Base-by-base conservation (phyloP, 1,140 invertebrate species). In the Drosophila neocordata region DNA sequence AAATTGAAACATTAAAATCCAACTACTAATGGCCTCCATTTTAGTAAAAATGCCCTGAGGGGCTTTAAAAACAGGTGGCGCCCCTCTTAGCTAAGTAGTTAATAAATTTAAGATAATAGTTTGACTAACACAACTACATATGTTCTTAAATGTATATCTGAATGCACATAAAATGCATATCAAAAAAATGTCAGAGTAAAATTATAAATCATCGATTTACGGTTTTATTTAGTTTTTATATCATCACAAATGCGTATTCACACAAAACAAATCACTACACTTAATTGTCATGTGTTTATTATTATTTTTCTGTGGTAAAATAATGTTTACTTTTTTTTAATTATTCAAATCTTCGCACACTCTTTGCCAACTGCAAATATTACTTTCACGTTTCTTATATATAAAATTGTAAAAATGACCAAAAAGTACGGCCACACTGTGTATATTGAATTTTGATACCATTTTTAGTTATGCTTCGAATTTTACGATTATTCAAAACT, bases 361-460 rank as follows among this genome's bases (percentile, higher is more conserved):
- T 15, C 8, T 20, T 48, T 48, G 41, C 12, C n/a, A 56, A 56
- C 4, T 13, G 22, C 27, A 48, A 48, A 20, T 13, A 52, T 22
- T 24, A 18, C 7, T 51, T 27, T 0, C 13, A 11, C 18, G 18
- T 56, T 37, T 57, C 27, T 31, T 6, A 31, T 31, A 31, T 31
- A 31, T 31, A 31, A 31, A 31, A 31, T 41, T 7, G 15, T 2
- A 9, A 13, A 51, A n/a, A 2, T 24, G 12, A 5, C 12, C 4
- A 15, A 41, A 48, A 48, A 20, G n/a, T 20, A 38, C 72, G 72
- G 72, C 55, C 72, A 75, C 72, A 74, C 72, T 51, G 48, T 48
- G 27, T 62, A 20, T 77, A 87, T 85, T 77, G 82, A 84, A 82
- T 87, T 87, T 87, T 85, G 62, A 66, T 81, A 87, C 79, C 82